phyloP scores from a whole-genome alignment of 2,113 vertebrate genomes.

The Dipodomys merriami region DNA sequence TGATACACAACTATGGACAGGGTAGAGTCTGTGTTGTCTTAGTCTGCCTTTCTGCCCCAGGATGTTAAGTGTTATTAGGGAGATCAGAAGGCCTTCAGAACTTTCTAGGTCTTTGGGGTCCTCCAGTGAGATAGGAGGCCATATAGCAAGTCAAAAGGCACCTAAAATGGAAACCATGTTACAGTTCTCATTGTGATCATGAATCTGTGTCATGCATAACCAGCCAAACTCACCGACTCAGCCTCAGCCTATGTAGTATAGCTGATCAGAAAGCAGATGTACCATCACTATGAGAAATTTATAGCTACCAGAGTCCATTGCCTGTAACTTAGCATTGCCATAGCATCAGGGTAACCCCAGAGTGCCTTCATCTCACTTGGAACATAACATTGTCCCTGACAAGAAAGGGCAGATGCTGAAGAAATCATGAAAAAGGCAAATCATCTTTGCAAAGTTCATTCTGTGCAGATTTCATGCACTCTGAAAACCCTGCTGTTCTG shows the following conservation, averaged over 20 bases:
- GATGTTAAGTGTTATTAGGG: no score
- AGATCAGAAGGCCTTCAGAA: background rate
- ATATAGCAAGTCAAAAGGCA: background rate
- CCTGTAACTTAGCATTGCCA: no score
- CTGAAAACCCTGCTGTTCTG: background rate
- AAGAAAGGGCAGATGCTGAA: background rate
- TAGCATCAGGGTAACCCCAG: no score
- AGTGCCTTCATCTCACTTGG: background rate
- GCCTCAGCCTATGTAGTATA: no score
- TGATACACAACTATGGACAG: no score
- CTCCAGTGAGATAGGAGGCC: background rate
- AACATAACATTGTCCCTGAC: background rate
- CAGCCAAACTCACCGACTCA: background rate
- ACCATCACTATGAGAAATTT: background rate
- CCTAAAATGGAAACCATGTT: background rate
- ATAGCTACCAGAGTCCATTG: background rate
- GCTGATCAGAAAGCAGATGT: background rate
- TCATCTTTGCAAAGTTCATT: background rate
- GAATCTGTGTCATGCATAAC: background rate
- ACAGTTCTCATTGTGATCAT: background rate
- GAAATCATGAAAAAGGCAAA: background rate
- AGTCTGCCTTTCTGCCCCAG: no score
- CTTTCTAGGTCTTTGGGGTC: background rate
- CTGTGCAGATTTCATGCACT: background rate
- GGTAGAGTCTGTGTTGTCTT: no score